A percentile compares a stretch with the other conserved stretches of the same genome.
Evolutionary conservation across 2,113 vertebrate genomes (phyloP).

Genomic region (Xenopus borealis): DNA sequence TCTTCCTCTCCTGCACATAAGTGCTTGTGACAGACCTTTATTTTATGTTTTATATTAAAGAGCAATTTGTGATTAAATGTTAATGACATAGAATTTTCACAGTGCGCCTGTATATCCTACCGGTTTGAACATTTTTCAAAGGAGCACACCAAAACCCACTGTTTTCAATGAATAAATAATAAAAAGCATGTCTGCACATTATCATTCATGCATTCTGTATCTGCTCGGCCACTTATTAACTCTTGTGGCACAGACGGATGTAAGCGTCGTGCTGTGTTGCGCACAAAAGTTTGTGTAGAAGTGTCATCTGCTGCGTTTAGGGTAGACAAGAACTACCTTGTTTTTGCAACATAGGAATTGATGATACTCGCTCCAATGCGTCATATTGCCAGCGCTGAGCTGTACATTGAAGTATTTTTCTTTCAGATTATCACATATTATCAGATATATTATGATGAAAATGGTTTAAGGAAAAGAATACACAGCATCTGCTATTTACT

Average conservation of each 20-base stretch:
- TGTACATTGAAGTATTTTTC: too few relatives aligned
- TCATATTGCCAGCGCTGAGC: too few relatives aligned
- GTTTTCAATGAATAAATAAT: slow-evolving; percentile 94
- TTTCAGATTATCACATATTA: too few relatives aligned
- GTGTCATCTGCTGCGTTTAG: background rate
- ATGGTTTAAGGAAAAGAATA: too few relatives aligned
- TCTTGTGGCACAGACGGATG: background rate
- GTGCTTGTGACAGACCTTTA: slow-evolving; percentile 86
- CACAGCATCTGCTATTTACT: too few relatives aligned
- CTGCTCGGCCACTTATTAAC: slow-evolving; percentile 64
- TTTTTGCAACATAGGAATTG: too few relatives aligned
- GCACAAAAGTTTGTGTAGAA: background rate
- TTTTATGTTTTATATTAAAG: slow-evolving; percentile 91
- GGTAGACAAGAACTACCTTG: too few relatives aligned
- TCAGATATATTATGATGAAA: too few relatives aligned
- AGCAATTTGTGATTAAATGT: slow-evolving; percentile 87
- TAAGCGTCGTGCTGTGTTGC: background rate
- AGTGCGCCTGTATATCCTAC: slow-evolving; percentile 84
- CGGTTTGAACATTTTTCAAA: slow-evolving; percentile 94
- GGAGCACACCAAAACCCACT: slow-evolving; percentile 84
- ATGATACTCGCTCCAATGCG: too few relatives aligned
- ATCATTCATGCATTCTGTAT: slow-evolving; percentile 82
- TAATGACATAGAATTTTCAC: slow-evolving; percentile 89
- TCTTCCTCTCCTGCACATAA: slow-evolving; percentile 77
- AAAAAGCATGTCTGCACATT: slow-evolving; percentile 82